Base-by-base conservation (phyloP, 2,888 invertebrate species). In the Eudemis profundana region DNA sequence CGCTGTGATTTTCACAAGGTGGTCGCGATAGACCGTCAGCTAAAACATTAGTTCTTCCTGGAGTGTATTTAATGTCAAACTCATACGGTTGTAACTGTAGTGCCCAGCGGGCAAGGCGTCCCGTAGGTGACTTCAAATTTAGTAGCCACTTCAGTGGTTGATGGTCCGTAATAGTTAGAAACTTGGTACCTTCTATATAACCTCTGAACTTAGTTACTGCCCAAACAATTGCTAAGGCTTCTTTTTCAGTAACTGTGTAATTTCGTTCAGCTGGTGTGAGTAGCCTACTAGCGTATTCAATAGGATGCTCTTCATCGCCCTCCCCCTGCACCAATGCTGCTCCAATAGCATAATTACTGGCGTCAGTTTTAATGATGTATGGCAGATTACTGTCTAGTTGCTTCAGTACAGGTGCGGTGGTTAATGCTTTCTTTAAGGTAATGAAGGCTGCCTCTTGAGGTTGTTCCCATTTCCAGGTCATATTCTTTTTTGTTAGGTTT, bases 71-170 rank as follows among this genome's bases (percentile, higher is more conserved):
- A 3, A 87, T 74, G 0, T 71, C 68, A 8, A 85, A 71, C 21
- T 85, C 74, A 65, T 74, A 85, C 1, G 74, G 67, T 67, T 85
- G 81, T 2, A 91, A 67, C 4, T 63, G 42, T 3, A 74, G 29
- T 0, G 83, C 82, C 91, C 90, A 92, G 46, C 89, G 66, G 0
- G 84, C 83, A 1, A 92, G 68, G 46, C 89, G 67, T 23, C 86
- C 86, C 12, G 78, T 74, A 0, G 84, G 81, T 10, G 84, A 74
- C 23, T 62, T 67, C 3, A 57, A 3, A 1, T 33, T 33, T 53
- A 66, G 42, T 4, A 68, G 62, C 68, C 68, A 68, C 5, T 36
- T 36, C 0, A 68, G 40, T 1, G 62, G 53, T 27, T 68, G 68
- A 33, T 68, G 88, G 70, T 88, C 87, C 0, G 81, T 82, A 8